Conservation (phyloP, 2,888 invertebrate species). For the Thelaira solivaga region DNA sequence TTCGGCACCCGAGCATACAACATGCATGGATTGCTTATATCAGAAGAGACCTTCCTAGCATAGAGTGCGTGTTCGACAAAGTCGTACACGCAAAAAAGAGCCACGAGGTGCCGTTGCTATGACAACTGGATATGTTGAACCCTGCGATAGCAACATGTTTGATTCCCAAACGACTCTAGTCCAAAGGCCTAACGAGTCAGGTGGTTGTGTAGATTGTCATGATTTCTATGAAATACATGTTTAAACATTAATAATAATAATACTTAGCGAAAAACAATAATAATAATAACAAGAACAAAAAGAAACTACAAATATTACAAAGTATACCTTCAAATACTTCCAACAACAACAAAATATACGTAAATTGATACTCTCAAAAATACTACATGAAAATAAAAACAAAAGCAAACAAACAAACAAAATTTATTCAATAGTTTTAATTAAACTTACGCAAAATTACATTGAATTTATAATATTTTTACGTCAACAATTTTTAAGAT, state of each 20-base stretch:
- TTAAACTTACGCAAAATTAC: background rate
- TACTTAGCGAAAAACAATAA: constrained; percentile 6
- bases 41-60: constrained; percentile 83
- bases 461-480: background rate
- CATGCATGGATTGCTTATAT: constrained; percentile 85
- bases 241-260: constrained; percentile 71
- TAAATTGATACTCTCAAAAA: constrained; percentile 1
- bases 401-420: constrained; percentile 7
- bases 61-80: constrained; percentile 80
- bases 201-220: constrained; percentile 76
- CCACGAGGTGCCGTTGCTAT: constrained; percentile 73
- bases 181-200: constrained; percentile 64
- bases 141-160: constrained; percentile 49
- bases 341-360: constrained; percentile 19
- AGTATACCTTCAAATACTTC: background rate
- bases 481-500: constrained; percentile 5
- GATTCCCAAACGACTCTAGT: constrained; percentile 55
- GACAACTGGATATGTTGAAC: constrained; percentile 58
- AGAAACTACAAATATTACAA: background rate
- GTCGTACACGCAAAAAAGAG: constrained; percentile 81
- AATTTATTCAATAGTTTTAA: background rate
- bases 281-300: constrained; percentile 8
- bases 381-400: constrained; percentile 2
- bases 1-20: constrained; percentile 82
- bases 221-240: constrained; percentile 81